phyloP scores from a whole-genome alignment of 2,113 vertebrate genomes.

The Orthonyx spaldingii region DNA sequence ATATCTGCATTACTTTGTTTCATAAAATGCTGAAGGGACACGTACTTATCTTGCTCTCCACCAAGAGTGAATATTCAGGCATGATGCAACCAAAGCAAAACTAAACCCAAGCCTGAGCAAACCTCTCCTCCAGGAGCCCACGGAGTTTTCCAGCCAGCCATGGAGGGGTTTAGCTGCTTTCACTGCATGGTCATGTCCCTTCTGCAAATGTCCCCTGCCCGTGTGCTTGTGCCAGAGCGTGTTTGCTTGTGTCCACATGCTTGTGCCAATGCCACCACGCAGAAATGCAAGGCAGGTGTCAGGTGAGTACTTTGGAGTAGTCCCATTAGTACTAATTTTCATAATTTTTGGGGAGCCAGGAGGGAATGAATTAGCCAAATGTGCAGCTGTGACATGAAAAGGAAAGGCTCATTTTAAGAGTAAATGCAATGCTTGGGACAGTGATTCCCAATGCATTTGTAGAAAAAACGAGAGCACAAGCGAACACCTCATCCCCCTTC shows the following conservation, averaged over 20 bases:
- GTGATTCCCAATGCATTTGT: not conserved
- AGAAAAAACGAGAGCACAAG: not conserved
- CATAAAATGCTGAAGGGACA: slow-evolving; percentile 63
- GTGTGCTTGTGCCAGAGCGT: fast-evolving
- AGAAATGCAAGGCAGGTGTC: not conserved
- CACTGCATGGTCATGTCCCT: not conserved
- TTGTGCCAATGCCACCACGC: fast-evolving
- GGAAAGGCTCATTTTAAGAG: not conserved
- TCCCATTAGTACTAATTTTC: not conserved
- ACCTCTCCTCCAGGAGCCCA: not conserved
- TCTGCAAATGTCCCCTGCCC: not conserved
- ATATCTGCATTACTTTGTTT: slow-evolving; percentile 68
- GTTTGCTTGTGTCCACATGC: fast-evolving
- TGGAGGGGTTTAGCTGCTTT: not conserved
- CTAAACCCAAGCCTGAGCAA: not conserved
- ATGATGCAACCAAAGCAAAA: not conserved
- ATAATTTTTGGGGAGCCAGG: not conserved
- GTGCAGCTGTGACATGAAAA: not conserved
- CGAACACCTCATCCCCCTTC: not conserved
- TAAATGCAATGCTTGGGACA: not conserved
- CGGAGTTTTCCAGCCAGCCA: not conserved
- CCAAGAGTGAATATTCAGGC: slow-evolving; percentile 31
- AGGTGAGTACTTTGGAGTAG: not conserved
- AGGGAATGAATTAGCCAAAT: not conserved
- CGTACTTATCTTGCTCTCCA: slow-evolving; percentile 39